phyloP scores from a whole-genome alignment of 2,113 vertebrate genomes.

The Callaeas wilsoni region DNA sequence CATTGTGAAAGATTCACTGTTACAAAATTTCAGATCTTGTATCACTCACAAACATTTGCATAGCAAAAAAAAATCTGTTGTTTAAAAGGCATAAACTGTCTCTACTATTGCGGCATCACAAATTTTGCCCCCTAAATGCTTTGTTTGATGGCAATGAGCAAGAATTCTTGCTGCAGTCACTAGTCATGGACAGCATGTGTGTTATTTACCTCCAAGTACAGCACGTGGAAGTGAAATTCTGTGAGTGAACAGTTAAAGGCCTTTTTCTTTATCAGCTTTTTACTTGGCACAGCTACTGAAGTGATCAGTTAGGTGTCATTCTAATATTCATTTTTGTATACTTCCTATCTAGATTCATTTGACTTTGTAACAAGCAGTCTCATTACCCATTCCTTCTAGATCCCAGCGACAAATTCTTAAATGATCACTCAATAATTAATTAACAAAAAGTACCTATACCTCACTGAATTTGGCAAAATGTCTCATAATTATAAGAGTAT shows the following conservation, averaged over 20 bases:
- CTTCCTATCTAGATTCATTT: background rate
- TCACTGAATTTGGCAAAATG: slow-evolving; percentile 18
- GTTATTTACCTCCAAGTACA: background rate
- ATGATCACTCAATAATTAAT: slow-evolving; percentile 23
- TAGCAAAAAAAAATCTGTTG: background rate
- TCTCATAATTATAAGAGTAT: background rate
- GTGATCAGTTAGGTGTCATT: background rate
- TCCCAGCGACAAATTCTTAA: background rate
- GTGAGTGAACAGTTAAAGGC: background rate
- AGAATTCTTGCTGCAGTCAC: background rate
- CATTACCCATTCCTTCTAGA: background rate
- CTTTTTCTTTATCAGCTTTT: background rate
- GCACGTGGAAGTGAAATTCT: background rate
- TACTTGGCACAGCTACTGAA: background rate
- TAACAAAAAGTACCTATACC: background rate
- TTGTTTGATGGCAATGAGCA: background rate
- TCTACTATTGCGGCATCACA: background rate
- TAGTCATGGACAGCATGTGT: background rate
- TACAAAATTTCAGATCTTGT: background rate
- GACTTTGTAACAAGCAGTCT: background rate
- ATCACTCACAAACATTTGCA: background rate
- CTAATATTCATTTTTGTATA: background rate
- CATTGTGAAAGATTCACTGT: background rate
- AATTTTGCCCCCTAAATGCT: background rate
- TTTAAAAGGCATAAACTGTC: background rate